Conservation (phyloP, 2,888 invertebrate genomes). For the Apamea monoglypha region DNA sequence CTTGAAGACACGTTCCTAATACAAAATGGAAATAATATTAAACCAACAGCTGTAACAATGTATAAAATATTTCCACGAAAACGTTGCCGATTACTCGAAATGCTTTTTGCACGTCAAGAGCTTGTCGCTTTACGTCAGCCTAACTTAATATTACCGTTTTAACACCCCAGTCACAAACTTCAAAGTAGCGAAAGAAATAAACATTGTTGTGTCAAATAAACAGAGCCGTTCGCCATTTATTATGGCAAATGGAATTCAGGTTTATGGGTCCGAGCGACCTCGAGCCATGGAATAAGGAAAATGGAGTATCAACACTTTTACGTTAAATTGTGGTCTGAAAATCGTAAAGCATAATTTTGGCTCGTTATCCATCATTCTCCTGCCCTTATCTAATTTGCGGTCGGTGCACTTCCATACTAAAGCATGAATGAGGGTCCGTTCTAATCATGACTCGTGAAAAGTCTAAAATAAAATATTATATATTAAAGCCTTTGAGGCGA, state of each 20-base stretch:
- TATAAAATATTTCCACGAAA: slow-evolving; percentile 25
- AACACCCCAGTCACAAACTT: slow-evolving; percentile 38
- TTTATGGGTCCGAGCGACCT: slow-evolving; percentile 32
- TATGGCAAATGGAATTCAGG: slow-evolving; percentile 27
- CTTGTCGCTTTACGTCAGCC: slow-evolving; percentile 19
- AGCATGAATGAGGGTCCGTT: background rate
- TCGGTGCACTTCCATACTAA: too few relatives aligned
- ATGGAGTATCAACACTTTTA: slow-evolving; percentile 12
- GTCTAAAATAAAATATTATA: background rate
- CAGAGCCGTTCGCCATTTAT: slow-evolving; percentile 26
- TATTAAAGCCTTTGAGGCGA: background rate
- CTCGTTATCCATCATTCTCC: too few relatives aligned
- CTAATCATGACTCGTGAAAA: background rate
- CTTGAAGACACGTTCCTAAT: background rate
- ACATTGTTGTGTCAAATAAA: slow-evolving; percentile 40
- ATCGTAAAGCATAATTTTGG: background rate
- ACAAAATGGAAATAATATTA: background rate
- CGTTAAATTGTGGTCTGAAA: too few relatives aligned
- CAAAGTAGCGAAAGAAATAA: slow-evolving; percentile 32
- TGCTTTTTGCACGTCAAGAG: slow-evolving; percentile 41
- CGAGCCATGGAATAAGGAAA: slow-evolving; percentile 4
- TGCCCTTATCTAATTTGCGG: too few relatives aligned
- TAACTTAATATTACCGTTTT: slow-evolving; percentile 41
- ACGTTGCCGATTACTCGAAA: slow-evolving; percentile 17
- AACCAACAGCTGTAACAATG: background rate